Conservation (phyloP, 35 echinoderm and acorn worm species). For the Holothuria glaberrima region DNA sequence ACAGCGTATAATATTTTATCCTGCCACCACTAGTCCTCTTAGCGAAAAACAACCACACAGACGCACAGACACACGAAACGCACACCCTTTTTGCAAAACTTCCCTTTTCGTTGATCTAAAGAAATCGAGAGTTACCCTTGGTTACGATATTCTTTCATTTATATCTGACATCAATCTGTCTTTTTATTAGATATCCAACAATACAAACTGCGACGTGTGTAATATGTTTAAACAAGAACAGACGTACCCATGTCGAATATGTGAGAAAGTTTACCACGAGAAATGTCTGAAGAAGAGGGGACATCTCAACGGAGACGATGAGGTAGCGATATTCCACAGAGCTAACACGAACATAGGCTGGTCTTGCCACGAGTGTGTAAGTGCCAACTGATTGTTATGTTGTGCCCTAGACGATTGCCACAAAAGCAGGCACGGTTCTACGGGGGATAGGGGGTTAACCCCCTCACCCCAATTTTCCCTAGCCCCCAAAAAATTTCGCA, state of each 20-base stretch:
- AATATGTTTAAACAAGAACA: constrained; percentile 56
- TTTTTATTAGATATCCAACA: constrained; percentile 52
- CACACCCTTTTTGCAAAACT: too few relatives aligned
- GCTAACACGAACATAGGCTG: constrained; percentile 78
- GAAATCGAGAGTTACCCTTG: too few relatives aligned
- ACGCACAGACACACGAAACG: too few relatives aligned
- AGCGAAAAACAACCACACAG: too few relatives aligned
- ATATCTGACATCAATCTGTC: neutral
- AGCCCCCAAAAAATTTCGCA: too few relatives aligned
- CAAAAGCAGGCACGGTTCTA: too few relatives aligned
- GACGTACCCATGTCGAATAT: constrained; percentile 74
- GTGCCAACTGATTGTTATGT: neutral
- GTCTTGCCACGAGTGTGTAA: constrained; percentile 95
- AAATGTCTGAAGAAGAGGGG: constrained; percentile 66
- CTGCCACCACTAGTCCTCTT: too few relatives aligned
- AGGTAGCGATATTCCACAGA: constrained; percentile 51
- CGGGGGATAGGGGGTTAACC: too few relatives aligned
- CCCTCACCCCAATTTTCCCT: too few relatives aligned
- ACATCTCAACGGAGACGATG: constrained; percentile 60
- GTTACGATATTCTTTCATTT: neutral
- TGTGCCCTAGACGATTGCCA: neutral
- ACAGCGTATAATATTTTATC: too few relatives aligned
- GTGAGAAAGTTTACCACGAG: constrained; percentile 79
- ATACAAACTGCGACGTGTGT: constrained; percentile 70
- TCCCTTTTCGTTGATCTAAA: neutral